phyloP scores from a whole-genome alignment of 2,113 vertebrate genomes.

The Felis chaus region DNA sequence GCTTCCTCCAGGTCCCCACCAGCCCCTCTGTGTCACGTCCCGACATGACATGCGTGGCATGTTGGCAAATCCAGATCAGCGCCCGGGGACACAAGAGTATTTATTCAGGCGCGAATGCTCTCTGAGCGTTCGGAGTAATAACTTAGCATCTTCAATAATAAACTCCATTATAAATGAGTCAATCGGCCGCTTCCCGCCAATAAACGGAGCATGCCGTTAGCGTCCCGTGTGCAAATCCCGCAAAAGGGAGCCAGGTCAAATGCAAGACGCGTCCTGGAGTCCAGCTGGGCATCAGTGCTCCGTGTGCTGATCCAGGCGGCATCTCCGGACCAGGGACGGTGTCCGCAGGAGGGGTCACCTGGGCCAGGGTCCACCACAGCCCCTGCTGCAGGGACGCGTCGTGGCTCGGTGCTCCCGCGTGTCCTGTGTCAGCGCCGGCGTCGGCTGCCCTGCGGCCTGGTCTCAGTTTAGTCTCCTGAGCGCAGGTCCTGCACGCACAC shows the following conservation, averaged over 20 bases:
- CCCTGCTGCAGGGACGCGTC: neutral
- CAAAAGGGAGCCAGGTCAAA: neutral
- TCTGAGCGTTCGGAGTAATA: neutral
- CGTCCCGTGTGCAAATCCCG: neutral
- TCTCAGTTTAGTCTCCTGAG: neutral
- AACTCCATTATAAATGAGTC: slow-evolving; percentile 55
- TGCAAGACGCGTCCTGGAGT: neutral
- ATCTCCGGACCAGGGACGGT: neutral
- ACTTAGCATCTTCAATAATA: slow-evolving; percentile 59
- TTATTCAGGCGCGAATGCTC: neutral
- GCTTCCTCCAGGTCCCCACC: neutral
- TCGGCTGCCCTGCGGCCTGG: accelerated
- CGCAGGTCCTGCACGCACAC: accelerated
- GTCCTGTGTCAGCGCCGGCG: neutral
- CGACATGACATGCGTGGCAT: accelerated
- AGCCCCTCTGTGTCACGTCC: neutral
- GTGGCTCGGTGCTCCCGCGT: neutral
- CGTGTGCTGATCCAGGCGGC: accelerated
- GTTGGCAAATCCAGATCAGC: neutral
- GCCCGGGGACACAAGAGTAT: neutral
- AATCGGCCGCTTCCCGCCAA: slow-evolving; percentile 46
- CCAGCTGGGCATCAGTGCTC: neutral
- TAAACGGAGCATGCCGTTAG: slow-evolving; percentile 12
- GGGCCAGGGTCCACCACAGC: neutral
- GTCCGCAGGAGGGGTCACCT: neutral